These are phyloP conservation scores for Stenolophus ochropezus DNA, from an alignment of 2,888 invertebrate species.

Conservation along the genomic window DNA sequence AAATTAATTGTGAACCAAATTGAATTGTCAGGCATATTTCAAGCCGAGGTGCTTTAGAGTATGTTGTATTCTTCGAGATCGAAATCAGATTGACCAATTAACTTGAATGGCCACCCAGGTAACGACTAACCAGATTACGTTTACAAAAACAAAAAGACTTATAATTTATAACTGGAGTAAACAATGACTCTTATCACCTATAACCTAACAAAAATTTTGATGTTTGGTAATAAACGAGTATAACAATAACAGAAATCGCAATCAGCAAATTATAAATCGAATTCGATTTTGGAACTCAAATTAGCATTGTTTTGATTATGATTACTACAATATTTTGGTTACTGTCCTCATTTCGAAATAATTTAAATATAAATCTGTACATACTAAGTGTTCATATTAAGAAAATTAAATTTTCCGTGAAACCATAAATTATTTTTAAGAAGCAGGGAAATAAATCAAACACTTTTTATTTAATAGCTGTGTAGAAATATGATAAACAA, in stretches of 20 bases:
- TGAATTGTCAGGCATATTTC: conserved; percentile 10
- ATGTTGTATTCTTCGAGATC: neutral
- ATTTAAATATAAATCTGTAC: neutral
- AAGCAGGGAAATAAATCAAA: conserved; percentile 15
- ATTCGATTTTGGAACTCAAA: too few species aligned
- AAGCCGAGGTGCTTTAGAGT: neutral
- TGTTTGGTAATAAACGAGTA: too few species aligned
- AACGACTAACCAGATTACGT: neutral
- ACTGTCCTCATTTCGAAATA: conserved; percentile 13
- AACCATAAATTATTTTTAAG: conserved; percentile 22
- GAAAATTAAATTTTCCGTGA: conserved; percentile 18
- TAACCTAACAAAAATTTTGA: conserved; percentile 27
- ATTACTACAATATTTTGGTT: too few species aligned
- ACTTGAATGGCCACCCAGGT: conserved; percentile 22
- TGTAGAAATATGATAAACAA: conserved; percentile 54
- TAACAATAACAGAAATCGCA: too few species aligned
- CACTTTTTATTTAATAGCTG: conserved; percentile 31
- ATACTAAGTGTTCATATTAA: neutral
- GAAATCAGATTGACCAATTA: conserved; percentile 31
- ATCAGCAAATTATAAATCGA: too few species aligned
- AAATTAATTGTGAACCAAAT: neutral
- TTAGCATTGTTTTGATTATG: too few species aligned
- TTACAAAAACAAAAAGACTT: neutral
- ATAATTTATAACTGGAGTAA: conserved; percentile 32
- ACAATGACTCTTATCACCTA: conserved; percentile 23